These are phyloP conservation scores for Channa maculata DNA, from an alignment of 2,113 vertebrate genomes.

Conservation along the genomic window DNA sequence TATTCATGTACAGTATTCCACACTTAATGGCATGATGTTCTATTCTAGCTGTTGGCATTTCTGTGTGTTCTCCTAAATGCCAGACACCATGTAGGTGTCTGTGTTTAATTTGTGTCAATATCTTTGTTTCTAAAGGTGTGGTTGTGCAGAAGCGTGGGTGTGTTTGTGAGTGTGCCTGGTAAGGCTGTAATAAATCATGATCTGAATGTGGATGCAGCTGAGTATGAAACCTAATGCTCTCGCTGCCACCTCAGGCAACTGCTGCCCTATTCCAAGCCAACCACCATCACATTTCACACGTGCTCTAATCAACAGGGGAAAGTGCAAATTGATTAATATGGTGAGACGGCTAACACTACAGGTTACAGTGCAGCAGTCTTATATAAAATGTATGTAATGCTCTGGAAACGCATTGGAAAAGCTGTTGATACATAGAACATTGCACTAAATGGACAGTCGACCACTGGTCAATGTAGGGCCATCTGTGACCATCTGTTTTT, in stretches of 20 bases:
- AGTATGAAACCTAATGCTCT: conserved; percentile 72
- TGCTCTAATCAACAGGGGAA: conserved; percentile 80
- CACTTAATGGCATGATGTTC: conserved; percentile 11
- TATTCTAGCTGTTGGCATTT: conserved; percentile 30
- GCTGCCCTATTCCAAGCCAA: conserved; percentile 79
- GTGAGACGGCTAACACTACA: conserved; percentile 74
- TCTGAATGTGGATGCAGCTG: conserved; percentile 69
- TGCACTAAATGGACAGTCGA: conserved; percentile 56
- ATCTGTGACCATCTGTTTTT: no score
- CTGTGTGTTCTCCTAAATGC: conserved; percentile 57
- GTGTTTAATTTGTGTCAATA: conserved; percentile 34
- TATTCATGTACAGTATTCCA: conserved; percentile 17
- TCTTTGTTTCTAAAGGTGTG: conserved; percentile 49
- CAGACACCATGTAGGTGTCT: conserved; percentile 39
- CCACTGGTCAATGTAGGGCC: no score
- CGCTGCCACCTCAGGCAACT: conserved; percentile 75
- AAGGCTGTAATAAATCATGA: conserved; percentile 79
- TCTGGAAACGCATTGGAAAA: conserved; percentile 69
- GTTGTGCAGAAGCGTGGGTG: conserved; percentile 22
- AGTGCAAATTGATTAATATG: conserved; percentile 81
- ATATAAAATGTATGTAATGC: conserved; percentile 71
- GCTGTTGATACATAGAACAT: conserved; percentile 62
- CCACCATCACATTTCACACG: conserved; percentile 73
- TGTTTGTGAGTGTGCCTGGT: conserved; percentile 46
- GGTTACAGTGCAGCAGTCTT: conserved; percentile 65